Evolutionary conservation across 2,888 invertebrate genomes (phyloP).

Genomic region (Erebia epiphron): DNA sequence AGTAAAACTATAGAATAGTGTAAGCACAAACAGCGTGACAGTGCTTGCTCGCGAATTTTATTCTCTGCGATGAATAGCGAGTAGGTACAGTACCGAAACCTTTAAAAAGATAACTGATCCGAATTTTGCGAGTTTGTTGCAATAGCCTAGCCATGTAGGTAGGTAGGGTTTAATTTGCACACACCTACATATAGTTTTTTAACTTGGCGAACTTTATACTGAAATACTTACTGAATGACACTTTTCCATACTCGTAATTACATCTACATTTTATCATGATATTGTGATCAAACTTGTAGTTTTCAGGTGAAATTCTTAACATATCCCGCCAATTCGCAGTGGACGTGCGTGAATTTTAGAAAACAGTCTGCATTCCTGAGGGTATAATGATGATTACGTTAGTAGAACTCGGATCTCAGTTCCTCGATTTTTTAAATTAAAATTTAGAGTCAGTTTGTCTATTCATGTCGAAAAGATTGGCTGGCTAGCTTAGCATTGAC

Average conservation of each 20-base stretch:
- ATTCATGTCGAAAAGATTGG: neutral
- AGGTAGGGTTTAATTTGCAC: too few species aligned
- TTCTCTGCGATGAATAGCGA: too few species aligned
- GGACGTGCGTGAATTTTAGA: constrained; percentile 3
- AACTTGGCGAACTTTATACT: neutral
- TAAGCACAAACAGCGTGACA: too few species aligned
- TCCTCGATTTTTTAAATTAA: neutral
- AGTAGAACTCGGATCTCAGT: neutral
- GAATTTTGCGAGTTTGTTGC: too few species aligned
- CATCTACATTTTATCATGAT: neutral
- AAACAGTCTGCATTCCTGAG: constrained; percentile 6
- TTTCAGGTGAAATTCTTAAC: neutral
- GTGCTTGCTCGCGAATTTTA: too few species aligned
- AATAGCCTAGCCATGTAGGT: too few species aligned
- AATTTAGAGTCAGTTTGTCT: neutral
- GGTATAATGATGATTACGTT: neutral
- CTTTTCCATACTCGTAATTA: neutral
- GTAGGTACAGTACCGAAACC: too few species aligned
- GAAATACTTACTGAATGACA: neutral
- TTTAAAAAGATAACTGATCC: too few species aligned
- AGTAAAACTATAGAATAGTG: too few species aligned
- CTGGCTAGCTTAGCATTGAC: neutral
- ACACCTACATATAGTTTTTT: neutral
- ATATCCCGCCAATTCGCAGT: constrained; percentile 4
- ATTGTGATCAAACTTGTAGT: neutral